These are phyloP conservation scores for Pelecanoides urinatrix DNA, from an alignment of 2,113 vertebrate genomes.

Conservation along the genomic window DNA sequence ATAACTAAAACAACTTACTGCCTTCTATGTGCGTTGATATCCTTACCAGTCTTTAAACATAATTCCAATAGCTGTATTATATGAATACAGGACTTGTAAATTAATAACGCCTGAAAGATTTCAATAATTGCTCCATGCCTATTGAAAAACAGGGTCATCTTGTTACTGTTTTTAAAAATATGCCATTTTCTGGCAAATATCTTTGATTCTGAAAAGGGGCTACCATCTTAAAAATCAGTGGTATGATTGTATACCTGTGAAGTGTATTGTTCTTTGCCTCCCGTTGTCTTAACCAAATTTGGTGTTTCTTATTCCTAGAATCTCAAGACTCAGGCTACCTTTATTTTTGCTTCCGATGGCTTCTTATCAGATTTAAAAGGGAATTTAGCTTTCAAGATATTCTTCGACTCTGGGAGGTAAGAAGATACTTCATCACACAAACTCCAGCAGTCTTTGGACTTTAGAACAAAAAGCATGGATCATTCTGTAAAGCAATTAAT, in stretches of 20 bases:
- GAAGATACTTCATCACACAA: constrained; percentile 16
- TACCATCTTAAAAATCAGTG: neutral
- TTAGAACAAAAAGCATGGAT: neutral
- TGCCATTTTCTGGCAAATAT: neutral
- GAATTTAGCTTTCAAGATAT: constrained; percentile 96
- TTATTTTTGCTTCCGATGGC: constrained; percentile 98
- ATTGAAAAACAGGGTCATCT: neutral
- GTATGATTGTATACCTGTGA: neutral
- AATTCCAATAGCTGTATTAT: neutral
- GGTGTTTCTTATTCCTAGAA: constrained; percentile 74
- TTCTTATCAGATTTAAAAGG: constrained; percentile 96
- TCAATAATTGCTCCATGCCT: neutral
- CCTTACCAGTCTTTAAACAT: neutral
- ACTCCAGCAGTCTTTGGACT: neutral
- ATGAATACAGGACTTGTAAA: neutral
- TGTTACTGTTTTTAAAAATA: neutral
- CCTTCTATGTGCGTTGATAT: neutral
- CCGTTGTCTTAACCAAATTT: neutral
- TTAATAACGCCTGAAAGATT: neutral
- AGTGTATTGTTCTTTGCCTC: neutral
- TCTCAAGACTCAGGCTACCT: constrained; percentile 96
- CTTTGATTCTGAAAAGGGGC: neutral
- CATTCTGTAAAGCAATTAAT: neutral
- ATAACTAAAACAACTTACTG: neutral
- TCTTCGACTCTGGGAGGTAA: constrained; percentile 97